Conservation (phyloP, 2,888 invertebrate genomes). For the Drosophila siamana region DNA sequence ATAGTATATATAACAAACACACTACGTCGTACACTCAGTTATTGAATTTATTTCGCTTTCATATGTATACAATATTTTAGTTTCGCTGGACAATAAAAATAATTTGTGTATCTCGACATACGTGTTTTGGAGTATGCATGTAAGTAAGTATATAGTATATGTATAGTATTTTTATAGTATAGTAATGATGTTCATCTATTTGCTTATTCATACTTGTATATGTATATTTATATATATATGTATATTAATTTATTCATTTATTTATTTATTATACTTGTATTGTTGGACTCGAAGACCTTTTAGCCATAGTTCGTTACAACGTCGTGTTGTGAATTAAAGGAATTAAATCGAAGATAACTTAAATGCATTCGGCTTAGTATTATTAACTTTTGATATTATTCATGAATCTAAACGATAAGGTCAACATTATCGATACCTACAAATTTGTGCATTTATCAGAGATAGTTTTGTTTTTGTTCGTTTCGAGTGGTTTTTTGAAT, state of each 20-base stretch:
- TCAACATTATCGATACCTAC: constrained; percentile 5
- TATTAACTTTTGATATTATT: no score
- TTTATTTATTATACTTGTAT: constrained; percentile 3
- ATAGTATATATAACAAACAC: no score
- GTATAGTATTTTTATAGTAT: constrained; percentile 13
- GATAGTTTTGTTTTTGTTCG: constrained; percentile 30
- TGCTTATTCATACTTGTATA: constrained; percentile 28
- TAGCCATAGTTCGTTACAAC: constrained; percentile 14
- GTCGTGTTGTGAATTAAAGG: background rate
- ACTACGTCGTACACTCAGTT: constrained; percentile 51
- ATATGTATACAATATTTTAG: constrained; percentile 47
- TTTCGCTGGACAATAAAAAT: constrained; percentile 68
- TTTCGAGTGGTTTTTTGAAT: constrained; percentile 17
- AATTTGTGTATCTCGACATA: constrained; percentile 42
- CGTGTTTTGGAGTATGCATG: constrained; percentile 16
- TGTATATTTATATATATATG: constrained; percentile 27
- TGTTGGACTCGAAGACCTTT: constrained; percentile 26
- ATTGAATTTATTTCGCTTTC: constrained; percentile 66
- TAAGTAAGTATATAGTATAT: constrained; percentile 1
- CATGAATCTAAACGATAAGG: no score
- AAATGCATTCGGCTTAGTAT: constrained; percentile 62
- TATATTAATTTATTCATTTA: constrained; percentile 31
- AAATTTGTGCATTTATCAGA: constrained; percentile 46
- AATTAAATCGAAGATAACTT: constrained; percentile 27
- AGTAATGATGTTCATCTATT: constrained; percentile 23